Percentiles rank a stretch among this genome's conserved stretches.
These are phyloP conservation scores for Hylyphantes graminicola DNA, from an alignment of 1,140 invertebrate genomes.

Conservation along the genomic window DNA sequence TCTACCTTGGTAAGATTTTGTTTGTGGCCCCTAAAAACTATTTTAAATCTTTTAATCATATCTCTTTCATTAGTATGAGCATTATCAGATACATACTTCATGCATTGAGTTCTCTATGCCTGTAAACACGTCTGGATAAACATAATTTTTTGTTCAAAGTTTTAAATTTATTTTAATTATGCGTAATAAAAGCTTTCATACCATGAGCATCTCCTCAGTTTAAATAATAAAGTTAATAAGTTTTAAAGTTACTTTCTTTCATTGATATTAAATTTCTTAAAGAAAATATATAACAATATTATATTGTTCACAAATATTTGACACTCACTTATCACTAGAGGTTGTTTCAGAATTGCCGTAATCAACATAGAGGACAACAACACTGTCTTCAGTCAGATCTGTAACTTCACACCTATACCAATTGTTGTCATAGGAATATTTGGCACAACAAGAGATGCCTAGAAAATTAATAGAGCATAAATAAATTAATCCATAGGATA, in stretches of 20 bases:
- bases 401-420: conserved; percentile 70
- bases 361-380: conserved; percentile 70
- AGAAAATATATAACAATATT: not conserved
- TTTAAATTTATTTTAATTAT: too few relatives aligned
- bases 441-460: conserved; percentile 70
- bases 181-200: too few relatives aligned
- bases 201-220: too few relatives aligned
- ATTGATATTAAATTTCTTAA: not conserved
- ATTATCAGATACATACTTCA: too few relatives aligned
- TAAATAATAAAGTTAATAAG: not conserved
- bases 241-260: conserved; percentile 5
- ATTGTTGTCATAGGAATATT: conserved; percentile 64
- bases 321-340: conserved; percentile 25
- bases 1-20: too few relatives aligned
- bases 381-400: conserved; percentile 65
- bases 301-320: not conserved
- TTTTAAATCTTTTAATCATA: too few relatives aligned
- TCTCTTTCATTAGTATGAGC: too few relatives aligned
- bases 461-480: not conserved
- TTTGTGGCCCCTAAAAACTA: too few relatives aligned
- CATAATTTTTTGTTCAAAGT: not conserved
- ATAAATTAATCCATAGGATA: not conserved
- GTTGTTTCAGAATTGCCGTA: conserved; percentile 71
- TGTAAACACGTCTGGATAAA: too few relatives aligned
- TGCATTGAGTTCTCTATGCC: too few relatives aligned